phyloP scores from a whole-genome alignment of 2,888 invertebrate species.

The Isotomurus palustris region DNA sequence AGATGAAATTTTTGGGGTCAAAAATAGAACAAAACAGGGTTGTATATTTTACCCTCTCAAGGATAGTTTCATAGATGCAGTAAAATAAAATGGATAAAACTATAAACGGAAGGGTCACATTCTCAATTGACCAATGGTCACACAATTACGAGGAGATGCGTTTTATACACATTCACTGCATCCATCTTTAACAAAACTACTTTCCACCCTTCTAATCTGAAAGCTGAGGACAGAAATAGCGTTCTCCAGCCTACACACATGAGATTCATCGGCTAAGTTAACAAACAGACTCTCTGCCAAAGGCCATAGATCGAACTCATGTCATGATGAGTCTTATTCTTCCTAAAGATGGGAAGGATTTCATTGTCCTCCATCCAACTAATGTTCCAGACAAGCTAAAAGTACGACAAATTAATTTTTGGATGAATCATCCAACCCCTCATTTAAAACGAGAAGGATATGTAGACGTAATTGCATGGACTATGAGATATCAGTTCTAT shows the following conservation, averaged over 20 bases:
- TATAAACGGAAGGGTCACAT: slow-evolving; percentile 20
- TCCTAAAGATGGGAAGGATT: too few relatives aligned
- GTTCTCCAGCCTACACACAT: too few relatives aligned
- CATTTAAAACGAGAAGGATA: background rate
- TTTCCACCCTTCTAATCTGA: slow-evolving; percentile 1
- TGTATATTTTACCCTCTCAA: slow-evolving; percentile 19
- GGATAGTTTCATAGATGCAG: too few relatives aligned
- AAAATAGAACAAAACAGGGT: slow-evolving; percentile 44
- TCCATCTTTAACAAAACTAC: background rate
- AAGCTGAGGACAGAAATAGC: too few relatives aligned
- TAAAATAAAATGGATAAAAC: slow-evolving; percentile 14
- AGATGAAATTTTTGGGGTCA: slow-evolving; percentile 35
- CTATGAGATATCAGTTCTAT: too few relatives aligned
- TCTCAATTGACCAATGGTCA: slow-evolving; percentile 33
- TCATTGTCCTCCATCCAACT: background rate
- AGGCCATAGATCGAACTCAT: too few relatives aligned
- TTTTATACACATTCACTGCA: background rate
- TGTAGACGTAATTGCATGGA: background rate
- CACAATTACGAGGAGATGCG: slow-evolving; percentile 17
- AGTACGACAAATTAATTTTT: slow-evolving; percentile 2
- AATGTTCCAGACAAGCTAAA: background rate
- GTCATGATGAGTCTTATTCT: too few relatives aligned
- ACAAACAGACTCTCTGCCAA: too few relatives aligned
- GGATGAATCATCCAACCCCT: slow-evolving; percentile 5
- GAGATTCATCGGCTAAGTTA: too few relatives aligned